Base-by-base conservation (phyloP, 1,140 invertebrate species). In the Temnothorax longispinosus region DNA sequence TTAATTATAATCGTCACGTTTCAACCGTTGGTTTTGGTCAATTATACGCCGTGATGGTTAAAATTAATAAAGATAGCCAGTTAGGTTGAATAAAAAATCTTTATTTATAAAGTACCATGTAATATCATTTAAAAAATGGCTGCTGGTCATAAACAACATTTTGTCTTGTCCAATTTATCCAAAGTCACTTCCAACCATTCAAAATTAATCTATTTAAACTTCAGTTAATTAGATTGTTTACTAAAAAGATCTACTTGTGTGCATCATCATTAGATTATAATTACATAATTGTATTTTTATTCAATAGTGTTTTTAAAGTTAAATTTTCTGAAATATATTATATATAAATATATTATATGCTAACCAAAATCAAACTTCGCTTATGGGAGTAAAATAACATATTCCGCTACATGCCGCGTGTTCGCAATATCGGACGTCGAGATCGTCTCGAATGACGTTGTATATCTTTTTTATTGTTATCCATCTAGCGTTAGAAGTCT, bases 381-480 rank as follows among this genome's bases (percentile, higher is more conserved):
- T 80, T 41, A 52, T 13, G n/a, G 5, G 32, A 54, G n/a, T 35
- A 0, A 32, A 82, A 82, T 74, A 72, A 74, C 35, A 60, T 47
- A 82, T 74, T 58, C 32, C 35, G 27, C 41, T 72, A 47, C 78
- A n/a, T 32, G 38, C 27, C 41, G 67, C 27, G 5, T 7, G 21
- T 58, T 82, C 47, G 69, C 7, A 75, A 62, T 60, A 75, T 84
- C 54, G 54, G 32, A 62, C 54, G 11, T 15, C 80, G 67, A n/a
- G 67, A 74, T 60, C 54, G 32, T 84, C 56, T 75, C 38, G 69
- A 84, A 84, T 84, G 41, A 60, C 41, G 54, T 64, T 38, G 54
- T 75, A 60, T 74, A 60, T 75, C 69, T 62, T 60, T 84, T 60
- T 84, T 84, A 84, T 84, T 60, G 69, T 84, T 84, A 75, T 84